Percentiles rank a stretch among this genome's conserved stretches.
phyloP scores from a whole-genome alignment of 2,113 vertebrate species.

The Lamprologus lemairii region DNA sequence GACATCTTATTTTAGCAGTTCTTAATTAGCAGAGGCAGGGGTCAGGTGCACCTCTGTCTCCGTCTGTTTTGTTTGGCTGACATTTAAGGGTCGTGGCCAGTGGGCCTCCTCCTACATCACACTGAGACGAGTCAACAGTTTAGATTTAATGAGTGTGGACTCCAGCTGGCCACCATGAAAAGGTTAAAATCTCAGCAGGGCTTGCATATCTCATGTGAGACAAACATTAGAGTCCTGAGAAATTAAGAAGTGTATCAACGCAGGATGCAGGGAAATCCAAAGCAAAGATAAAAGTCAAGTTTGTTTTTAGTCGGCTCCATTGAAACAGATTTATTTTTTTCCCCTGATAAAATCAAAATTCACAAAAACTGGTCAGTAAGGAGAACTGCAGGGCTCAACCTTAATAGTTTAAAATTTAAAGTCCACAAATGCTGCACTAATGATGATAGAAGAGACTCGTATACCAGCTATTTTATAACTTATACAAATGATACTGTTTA shows the following conservation, averaged over 20 bases:
- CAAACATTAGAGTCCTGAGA: constrained; percentile 18
- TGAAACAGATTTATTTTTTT: not conserved
- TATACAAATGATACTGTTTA: not conserved
- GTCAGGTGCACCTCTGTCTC: constrained; percentile 49
- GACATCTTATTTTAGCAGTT: constrained; percentile 37
- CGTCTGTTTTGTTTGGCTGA: constrained; percentile 60
- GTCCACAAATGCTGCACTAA: not conserved
- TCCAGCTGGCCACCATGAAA: constrained; percentile 62
- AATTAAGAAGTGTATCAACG: not conserved
- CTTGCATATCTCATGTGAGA: constrained; percentile 19
- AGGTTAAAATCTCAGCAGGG: constrained; percentile 61
- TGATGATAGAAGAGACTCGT: not conserved
- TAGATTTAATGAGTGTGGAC: constrained; percentile 64
- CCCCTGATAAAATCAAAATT: not conserved
- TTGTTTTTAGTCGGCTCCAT: not conserved
- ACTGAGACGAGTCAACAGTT: constrained; percentile 54
- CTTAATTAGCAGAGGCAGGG: constrained; percentile 53
- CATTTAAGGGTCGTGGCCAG: constrained; percentile 59
- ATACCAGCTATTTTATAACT: not conserved
- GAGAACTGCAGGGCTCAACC: not conserved
- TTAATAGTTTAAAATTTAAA: not conserved
- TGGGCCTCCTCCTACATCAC: constrained; percentile 36
- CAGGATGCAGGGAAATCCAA: not conserved
- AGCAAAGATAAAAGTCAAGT: not conserved
- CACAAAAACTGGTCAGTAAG: not conserved